Evolutionary conservation across 2,113 vertebrate genomes (phyloP).

Genomic region (Columba janthina): DNA sequence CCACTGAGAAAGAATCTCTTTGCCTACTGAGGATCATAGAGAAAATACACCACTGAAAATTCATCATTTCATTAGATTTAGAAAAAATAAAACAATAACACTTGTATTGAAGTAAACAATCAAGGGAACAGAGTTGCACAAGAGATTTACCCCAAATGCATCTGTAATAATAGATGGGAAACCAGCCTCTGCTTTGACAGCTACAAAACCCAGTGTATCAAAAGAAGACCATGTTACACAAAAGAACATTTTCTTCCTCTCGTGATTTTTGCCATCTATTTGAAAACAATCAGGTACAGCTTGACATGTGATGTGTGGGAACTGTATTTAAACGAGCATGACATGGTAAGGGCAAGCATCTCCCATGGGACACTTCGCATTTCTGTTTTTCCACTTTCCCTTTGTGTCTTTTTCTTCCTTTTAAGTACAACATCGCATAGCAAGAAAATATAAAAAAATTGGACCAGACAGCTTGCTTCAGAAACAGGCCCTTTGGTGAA

Average conservation of each 20-base stretch:
- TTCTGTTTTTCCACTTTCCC: slow-evolving; percentile 25
- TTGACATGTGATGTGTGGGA: slow-evolving; percentile 43
- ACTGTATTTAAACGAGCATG: slow-evolving; percentile 53
- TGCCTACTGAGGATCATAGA: neutral
- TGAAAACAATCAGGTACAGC: slow-evolving; percentile 53
- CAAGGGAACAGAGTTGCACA: slow-evolving; percentile 1
- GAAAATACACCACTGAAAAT: slow-evolving; percentile 26
- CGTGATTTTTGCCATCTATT: slow-evolving; percentile 52
- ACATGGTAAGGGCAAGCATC: slow-evolving; percentile 19
- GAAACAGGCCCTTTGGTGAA: neutral
- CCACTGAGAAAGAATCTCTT: slow-evolving; percentile 1
- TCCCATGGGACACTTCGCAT: slow-evolving; percentile 11
- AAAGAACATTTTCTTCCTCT: slow-evolving; percentile 34
- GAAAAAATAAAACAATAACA: slow-evolving; percentile 19
- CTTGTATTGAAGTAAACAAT: slow-evolving; percentile 21
- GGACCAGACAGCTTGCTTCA: neutral
- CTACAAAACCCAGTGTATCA: slow-evolving; percentile 38
- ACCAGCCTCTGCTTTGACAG: slow-evolving; percentile 43
- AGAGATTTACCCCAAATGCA: slow-evolving; percentile 4
- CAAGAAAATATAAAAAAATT: neutral
- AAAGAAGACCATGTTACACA: slow-evolving; percentile 37
- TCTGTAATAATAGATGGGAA: slow-evolving; percentile 28
- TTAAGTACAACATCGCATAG: neutral
- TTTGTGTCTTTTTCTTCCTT: slow-evolving; percentile 15
- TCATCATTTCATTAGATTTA: neutral